Percentiles rank a stretch among this genome's conserved stretches.
Evolutionary conservation across 2,797 vertebrate genomes (phyloP).

Genomic region (Typhlichthys eigenmanni): DNA sequence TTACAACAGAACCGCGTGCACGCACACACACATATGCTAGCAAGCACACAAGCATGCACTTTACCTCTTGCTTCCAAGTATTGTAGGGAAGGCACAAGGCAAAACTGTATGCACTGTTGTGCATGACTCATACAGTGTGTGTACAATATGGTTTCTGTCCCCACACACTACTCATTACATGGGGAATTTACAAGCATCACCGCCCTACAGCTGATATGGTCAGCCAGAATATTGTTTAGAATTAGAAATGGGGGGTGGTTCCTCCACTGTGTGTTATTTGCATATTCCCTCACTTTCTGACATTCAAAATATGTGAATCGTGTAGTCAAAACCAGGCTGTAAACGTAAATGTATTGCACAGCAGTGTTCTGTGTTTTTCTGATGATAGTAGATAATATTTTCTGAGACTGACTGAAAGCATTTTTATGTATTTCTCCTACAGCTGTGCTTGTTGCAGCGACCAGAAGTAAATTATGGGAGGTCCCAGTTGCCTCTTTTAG

Average conservation of each 20-base stretch:
- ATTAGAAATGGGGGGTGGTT: too few relatives aligned
- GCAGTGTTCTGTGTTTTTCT: conserved; percentile 27
- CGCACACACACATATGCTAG: not conserved
- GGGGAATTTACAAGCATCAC: too few relatives aligned
- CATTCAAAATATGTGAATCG: too few relatives aligned
- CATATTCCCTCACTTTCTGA: too few relatives aligned
- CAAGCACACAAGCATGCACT: not conserved
- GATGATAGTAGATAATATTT: conserved; percentile 8
- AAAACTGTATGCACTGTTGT: too few relatives aligned
- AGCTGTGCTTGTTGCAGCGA: conserved; percentile 68
- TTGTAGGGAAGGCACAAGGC: too few relatives aligned
- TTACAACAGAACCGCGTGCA: conserved; percentile 9
- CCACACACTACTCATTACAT: too few relatives aligned
- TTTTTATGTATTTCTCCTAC: conserved; percentile 27
- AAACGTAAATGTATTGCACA: conserved; percentile 22
- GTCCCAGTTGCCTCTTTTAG: conserved; percentile 62
- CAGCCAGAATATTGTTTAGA: too few relatives aligned
- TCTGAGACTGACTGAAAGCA: conserved; percentile 11
- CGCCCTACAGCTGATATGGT: too few relatives aligned
- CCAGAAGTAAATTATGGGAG: conserved; percentile 77
- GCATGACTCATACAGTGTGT: too few relatives aligned
- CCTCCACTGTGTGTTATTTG: too few relatives aligned
- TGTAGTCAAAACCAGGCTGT: conserved; percentile 11
- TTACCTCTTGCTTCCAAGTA: conserved; percentile 43
- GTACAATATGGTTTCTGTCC: too few relatives aligned